Conservation (phyloP, 2,113 vertebrate genomes). For the Heloderma charlesbogerti region DNA sequence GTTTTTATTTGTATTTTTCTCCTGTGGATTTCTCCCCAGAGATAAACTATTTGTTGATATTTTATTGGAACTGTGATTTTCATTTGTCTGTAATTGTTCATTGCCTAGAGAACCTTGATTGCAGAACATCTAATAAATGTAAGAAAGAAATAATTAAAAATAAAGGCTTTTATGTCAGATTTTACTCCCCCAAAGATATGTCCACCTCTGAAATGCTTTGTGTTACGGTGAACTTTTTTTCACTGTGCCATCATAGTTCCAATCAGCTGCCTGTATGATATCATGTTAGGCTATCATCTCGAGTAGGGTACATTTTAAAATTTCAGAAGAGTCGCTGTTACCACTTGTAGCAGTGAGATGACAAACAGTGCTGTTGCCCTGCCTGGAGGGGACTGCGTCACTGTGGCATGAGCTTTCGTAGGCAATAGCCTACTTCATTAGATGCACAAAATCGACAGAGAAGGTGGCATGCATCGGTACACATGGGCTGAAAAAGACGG, state of each 20-base stretch:
- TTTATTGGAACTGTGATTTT: too few relatives aligned
- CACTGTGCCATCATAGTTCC: neutral
- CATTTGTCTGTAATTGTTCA: too few relatives aligned
- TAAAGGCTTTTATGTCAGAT: neutral
- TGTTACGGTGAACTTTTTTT: neutral
- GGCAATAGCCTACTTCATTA: slow-evolving; percentile 12
- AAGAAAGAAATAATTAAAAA: too few relatives aligned
- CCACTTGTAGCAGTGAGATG: neutral
- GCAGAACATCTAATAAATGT: too few relatives aligned
- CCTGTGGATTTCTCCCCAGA: neutral
- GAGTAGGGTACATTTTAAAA: neutral
- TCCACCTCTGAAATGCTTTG: neutral
- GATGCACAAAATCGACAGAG: neutral
- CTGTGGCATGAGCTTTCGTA: neutral
- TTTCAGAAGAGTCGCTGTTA: neutral
- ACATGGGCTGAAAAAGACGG: slow-evolving; percentile 11
- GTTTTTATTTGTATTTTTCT: neutral
- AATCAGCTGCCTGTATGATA: neutral
- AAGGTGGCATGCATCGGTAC: slow-evolving; percentile 10
- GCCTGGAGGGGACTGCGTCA: neutral
- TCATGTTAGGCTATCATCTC: neutral
- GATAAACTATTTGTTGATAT: neutral
- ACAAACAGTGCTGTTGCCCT: neutral
- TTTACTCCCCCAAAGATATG: neutral
- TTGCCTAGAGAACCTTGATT: too few relatives aligned